Percentiles rank a stretch among this genome's conserved stretches.
phyloP scores from a whole-genome alignment of 2,797 vertebrate genomes.

The Gouania willdenowi region DNA sequence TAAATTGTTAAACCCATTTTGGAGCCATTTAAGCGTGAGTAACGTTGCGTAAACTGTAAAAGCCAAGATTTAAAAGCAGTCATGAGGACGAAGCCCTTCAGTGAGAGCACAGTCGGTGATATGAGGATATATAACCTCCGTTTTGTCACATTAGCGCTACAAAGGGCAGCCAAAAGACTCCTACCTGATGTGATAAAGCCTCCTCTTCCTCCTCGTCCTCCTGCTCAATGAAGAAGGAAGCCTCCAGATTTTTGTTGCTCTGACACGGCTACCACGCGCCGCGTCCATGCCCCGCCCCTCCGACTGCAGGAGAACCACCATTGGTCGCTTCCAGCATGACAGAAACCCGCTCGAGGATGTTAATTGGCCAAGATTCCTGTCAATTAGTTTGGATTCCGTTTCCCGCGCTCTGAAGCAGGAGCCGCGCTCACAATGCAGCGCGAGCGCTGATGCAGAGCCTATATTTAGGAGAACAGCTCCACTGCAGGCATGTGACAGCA shows the following conservation, averaged over 20 bases:
- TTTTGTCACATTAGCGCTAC: too few species aligned
- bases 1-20: too few species aligned
- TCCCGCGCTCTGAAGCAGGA: conserved; percentile 65
- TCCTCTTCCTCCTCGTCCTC: conserved; percentile 23
- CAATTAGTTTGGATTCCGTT: conserved; percentile 61
- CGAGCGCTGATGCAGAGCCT: too few species aligned
- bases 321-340: conserved; percentile 23
- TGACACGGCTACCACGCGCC: conserved; percentile 62
- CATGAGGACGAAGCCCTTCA: too few species aligned
- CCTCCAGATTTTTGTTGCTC: conserved; percentile 60
- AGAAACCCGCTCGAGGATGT: conserved; percentile 9
- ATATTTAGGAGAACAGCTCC: conserved; percentile 55
- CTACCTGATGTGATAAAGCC: conserved; percentile 56
- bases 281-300: conserved; percentile 27
- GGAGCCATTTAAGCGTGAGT: too few species aligned
- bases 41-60: too few species aligned
- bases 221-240: conserved; percentile 21
- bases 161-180: not conserved
- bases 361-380: conserved; percentile 35
- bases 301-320: conserved; percentile 2
- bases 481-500: conserved; percentile 32
- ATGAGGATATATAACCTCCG: too few species aligned
- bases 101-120: too few species aligned
- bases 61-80: too few species aligned
- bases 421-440: conserved; percentile 23